These are phyloP conservation scores for Pasiphila rectangulata DNA, from an alignment of 2,888 invertebrate genomes.

Conservation along the genomic window DNA sequence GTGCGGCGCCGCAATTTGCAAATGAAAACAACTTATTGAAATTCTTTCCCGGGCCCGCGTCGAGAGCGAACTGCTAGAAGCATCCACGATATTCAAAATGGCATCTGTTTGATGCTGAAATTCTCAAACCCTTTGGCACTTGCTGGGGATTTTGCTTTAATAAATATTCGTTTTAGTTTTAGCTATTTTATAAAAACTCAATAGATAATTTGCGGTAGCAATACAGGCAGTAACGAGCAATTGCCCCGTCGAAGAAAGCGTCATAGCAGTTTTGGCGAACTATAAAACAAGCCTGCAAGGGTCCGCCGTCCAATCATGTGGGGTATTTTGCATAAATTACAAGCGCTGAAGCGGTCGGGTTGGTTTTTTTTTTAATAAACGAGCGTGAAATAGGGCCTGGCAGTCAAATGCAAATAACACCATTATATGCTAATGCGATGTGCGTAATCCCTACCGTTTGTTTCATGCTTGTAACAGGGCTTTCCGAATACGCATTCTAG, in stretches of 20 bases:
- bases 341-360: constrained; percentile 55
- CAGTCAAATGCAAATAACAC: constrained; percentile 72
- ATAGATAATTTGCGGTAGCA: neutral
- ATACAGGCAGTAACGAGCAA: neutral
- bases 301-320: constrained; percentile 63
- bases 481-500: constrained; percentile 56
- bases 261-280: constrained; percentile 40
- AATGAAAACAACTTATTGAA: constrained; percentile 81
- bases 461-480: constrained; percentile 54
- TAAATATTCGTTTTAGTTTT: constrained; percentile 20
- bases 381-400: constrained; percentile 63
- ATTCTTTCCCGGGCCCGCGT: constrained; percentile 68
- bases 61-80: constrained; percentile 44
- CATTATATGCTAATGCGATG: constrained; percentile 75
- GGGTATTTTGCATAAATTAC: constrained; percentile 76
- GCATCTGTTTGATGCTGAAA: constrained; percentile 47
- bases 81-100: constrained; percentile 56
- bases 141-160: constrained; percentile 15
- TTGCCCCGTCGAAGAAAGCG: constrained; percentile 35
- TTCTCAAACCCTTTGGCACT: constrained; percentile 32
- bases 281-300: constrained; percentile 52
- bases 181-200: neutral
- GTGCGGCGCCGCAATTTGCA: constrained; percentile 75
- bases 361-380: constrained; percentile 71
- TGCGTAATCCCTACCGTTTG: constrained; percentile 67